Percentiles rank a stretch among this genome's conserved stretches.
These are phyloP conservation scores for Propithecus deckenii DNA, from an alignment of 2,797 vertebrate species.

Conservation along the genomic window DNA sequence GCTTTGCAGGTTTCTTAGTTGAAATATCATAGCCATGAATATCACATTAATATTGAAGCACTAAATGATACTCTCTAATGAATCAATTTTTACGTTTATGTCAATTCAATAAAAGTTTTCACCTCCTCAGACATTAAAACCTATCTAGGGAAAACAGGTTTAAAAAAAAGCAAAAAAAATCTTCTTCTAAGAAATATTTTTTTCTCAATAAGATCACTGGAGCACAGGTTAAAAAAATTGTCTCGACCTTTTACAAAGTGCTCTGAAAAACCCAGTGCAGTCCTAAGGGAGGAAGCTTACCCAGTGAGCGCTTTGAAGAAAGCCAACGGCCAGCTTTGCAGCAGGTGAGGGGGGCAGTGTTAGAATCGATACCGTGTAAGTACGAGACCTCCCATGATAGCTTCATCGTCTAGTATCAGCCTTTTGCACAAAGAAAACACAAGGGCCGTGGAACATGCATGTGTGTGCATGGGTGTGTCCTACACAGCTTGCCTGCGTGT, in stretches of 20 bases:
- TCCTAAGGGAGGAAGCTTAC: too few relatives aligned
- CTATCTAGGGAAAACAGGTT: neutral
- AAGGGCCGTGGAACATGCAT: neutral
- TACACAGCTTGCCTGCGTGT: accelerated
- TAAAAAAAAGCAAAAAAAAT: neutral
- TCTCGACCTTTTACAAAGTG: neutral
- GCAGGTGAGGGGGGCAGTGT: neutral
- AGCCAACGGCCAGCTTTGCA: accelerated
- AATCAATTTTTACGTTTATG: neutral
- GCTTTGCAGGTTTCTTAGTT: neutral
- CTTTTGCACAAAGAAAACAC: neutral
- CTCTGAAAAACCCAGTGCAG: neutral
- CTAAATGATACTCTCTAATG: neutral
- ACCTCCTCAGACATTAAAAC: neutral
- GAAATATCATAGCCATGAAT: too few relatives aligned
- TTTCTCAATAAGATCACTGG: neutral
- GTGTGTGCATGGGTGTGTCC: too few relatives aligned
- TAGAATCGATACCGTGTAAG: neutral
- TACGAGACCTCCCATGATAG: accelerated
- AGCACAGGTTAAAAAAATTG: neutral
- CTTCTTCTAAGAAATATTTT: neutral
- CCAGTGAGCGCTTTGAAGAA: too few relatives aligned
- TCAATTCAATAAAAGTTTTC: neutral
- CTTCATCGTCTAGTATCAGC: neutral
- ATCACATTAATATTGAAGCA: neutral